A percentile compares a stretch with the other conserved stretches of the same genome.
phyloP scores from a whole-genome alignment of 2,888 invertebrate genomes.

The Scaptomyza parva region DNA sequence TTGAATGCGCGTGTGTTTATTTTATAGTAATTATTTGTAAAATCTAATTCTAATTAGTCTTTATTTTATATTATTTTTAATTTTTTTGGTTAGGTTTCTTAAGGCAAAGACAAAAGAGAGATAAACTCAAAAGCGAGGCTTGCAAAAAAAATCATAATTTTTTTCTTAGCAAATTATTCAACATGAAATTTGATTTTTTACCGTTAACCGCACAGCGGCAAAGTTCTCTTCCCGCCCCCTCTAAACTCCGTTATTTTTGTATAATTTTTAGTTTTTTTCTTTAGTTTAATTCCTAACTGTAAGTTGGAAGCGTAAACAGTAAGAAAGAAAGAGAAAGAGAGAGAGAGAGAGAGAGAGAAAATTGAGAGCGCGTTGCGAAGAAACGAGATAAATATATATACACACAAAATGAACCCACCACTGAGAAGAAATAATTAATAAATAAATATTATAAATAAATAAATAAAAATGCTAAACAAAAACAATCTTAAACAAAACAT shows the following conservation, averaged over 20 bases:
- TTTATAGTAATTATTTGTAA: slow-evolving; percentile 18
- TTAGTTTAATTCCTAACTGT: slow-evolving; percentile 50
- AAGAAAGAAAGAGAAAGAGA: slow-evolving; percentile 16
- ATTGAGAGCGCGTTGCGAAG: slow-evolving; percentile 31
- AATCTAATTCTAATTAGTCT: slow-evolving; percentile 42
- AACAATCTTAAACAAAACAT: slow-evolving; percentile 48
- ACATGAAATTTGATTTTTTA: slow-evolving; percentile 27
- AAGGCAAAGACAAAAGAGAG: slow-evolving; percentile 42
- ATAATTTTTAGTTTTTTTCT: slow-evolving; percentile 25
- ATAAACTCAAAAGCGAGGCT: slow-evolving; percentile 69
- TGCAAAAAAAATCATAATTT: slow-evolving; percentile 30
- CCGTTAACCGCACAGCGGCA: slow-evolving; percentile 30
- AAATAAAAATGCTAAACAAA: slow-evolving; percentile 40
- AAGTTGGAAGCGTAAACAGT: slow-evolving; percentile 65
- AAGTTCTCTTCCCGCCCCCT: slow-evolving; percentile 2
- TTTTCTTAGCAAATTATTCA: slow-evolving; percentile 46
- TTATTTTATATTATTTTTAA: slow-evolving; percentile 11
- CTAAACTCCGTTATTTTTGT: slow-evolving; percentile 4
- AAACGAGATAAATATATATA: slow-evolving; percentile 47
- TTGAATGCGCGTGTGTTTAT: slow-evolving; percentile 60
- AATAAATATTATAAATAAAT: slow-evolving; percentile 16
- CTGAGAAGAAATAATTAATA: slow-evolving; percentile 44
- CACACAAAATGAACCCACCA: slow-evolving; percentile 77
- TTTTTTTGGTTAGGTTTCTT: slow-evolving; percentile 21
- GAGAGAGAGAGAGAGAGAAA: slow-evolving; percentile 25